Percentiles rank a stretch among this genome's conserved stretches.
Conservation (phyloP, 2,888 invertebrate genomes). For the Copidosoma aretas region DNA sequence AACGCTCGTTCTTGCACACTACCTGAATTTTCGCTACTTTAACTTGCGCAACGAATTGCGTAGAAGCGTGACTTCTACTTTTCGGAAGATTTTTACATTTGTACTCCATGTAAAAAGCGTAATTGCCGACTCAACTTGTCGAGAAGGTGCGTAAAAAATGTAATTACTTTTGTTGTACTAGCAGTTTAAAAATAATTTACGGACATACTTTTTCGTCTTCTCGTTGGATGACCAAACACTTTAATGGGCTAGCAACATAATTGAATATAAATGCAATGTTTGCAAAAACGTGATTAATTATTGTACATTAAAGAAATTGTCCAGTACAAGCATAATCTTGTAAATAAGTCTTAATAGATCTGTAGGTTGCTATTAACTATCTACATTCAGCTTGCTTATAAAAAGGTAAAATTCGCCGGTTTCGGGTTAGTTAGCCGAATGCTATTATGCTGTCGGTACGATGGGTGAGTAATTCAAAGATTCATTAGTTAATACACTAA, state of each 20-base stretch:
- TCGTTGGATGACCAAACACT: not conserved
- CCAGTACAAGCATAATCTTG: not conserved
- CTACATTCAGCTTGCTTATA: slow-evolving; percentile 22
- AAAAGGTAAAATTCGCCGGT: slow-evolving; percentile 16
- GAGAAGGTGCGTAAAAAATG: too few relatives aligned
- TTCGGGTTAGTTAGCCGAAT: slow-evolving; percentile 34
- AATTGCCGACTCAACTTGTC: too few relatives aligned
- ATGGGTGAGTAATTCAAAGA: slow-evolving; percentile 48
- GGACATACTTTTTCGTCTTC: too few relatives aligned
- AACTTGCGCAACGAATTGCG: too few relatives aligned
- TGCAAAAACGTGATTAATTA: not conserved
- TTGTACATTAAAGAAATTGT: slow-evolving; percentile 8
- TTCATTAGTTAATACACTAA: too few relatives aligned
- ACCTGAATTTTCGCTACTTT: too few relatives aligned
- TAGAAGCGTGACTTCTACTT: too few relatives aligned
- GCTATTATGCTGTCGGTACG: slow-evolving; percentile 52
- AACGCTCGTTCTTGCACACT: too few relatives aligned
- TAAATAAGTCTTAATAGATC: not conserved
- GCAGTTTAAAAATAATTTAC: too few relatives aligned
- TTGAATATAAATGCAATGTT: slow-evolving; percentile 2
- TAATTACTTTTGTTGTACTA: too few relatives aligned
- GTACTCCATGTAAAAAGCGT: too few relatives aligned
- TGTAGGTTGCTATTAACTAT: not conserved
- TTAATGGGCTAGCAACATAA: not conserved
- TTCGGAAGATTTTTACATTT: too few relatives aligned